phyloP scores from a whole-genome alignment of 2,113 vertebrate genomes.

The Charina bottae region DNA sequence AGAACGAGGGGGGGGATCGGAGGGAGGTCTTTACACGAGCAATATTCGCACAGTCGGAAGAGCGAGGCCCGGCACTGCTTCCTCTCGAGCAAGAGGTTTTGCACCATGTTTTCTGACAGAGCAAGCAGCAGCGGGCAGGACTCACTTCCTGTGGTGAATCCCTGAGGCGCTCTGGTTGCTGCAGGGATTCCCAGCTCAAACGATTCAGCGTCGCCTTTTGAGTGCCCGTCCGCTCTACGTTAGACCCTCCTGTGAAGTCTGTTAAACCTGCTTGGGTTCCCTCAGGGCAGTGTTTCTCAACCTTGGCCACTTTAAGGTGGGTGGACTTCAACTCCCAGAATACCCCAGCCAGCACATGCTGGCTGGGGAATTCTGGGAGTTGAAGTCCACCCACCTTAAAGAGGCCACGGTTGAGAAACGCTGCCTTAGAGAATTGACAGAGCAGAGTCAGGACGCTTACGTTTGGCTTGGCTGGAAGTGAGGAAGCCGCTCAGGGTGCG shows the following conservation, averaged over 20 bases:
- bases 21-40: neutral
- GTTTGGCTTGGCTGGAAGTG: slow-evolving; percentile 71
- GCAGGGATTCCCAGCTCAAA: neutral
- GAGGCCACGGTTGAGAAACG: neutral
- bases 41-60: neutral
- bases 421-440: neutral
- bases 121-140: neutral
- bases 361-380: neutral
- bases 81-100: neutral
- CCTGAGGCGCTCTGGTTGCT: neutral
- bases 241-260: neutral
- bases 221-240: neutral
- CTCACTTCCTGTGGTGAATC: neutral
- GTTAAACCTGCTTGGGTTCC: neutral
- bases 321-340: no score
- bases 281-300: neutral
- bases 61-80: neutral
- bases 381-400: neutral
- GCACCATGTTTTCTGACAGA: neutral
- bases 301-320: neutral
- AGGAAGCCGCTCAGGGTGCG: slow-evolving; percentile 71
- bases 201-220: neutral
- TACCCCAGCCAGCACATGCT: no score
- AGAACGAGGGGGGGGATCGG: neutral
- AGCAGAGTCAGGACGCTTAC: slow-evolving; percentile 51